Evolutionary conservation across 2,113 vertebrate species (phyloP).

Genomic region (Irena cyanogastra): DNA sequence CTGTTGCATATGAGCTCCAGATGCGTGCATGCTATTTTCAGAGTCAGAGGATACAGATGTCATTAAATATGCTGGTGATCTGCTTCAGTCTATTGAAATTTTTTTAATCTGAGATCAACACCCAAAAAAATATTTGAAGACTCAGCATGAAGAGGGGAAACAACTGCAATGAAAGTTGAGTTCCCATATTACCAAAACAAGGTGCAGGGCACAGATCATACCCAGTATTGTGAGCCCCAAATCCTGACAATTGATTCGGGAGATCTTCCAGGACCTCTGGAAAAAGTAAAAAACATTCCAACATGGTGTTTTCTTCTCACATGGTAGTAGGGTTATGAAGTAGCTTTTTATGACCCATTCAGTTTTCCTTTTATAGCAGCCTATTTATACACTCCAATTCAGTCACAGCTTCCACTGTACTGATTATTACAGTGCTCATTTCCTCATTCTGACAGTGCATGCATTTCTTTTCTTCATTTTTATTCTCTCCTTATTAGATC

Average conservation of each 20-base stretch:
- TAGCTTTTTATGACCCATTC: neutral
- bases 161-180: neutral
- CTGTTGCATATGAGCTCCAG: slow-evolving; percentile 55
- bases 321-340: neutral
- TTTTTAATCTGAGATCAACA: slow-evolving; percentile 52
- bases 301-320: neutral
- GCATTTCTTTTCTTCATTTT: neutral
- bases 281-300: neutral
- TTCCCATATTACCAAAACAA: neutral
- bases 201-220: neutral
- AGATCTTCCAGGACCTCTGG: neutral
- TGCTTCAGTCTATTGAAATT: slow-evolving; percentile 21
- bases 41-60: slow-evolving; percentile 54
- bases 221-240: neutral
- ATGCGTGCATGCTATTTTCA: slow-evolving; percentile 27
- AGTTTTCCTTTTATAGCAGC: slow-evolving; percentile 10
- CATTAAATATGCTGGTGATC: slow-evolving; percentile 45
- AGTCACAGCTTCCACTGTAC: slow-evolving; percentile 18
- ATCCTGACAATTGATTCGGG: neutral
- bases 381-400: slow-evolving; percentile 4
- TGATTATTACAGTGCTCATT: neutral
- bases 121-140: slow-evolving; percentile 42
- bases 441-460: slow-evolving; percentile 2
- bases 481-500: neutral
- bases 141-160: slow-evolving; percentile 41